Evolutionary conservation across 2,888 invertebrate species (phyloP), one percentile per base, ranked within the genome.

Genomic region (Onchidella celtica): DNA sequence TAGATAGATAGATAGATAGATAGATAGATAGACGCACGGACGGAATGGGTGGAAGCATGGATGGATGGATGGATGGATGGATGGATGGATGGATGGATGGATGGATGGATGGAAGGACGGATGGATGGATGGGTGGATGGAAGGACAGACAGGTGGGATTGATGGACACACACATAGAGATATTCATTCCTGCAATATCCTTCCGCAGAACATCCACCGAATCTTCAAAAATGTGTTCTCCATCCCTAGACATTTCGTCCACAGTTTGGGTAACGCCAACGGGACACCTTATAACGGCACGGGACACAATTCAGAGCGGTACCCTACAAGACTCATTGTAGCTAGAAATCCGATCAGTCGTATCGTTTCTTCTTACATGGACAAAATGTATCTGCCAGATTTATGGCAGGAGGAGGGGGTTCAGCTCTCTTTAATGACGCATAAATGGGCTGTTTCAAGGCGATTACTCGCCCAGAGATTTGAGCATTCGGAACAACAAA

Each of bases 291-390:
- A 73, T 32, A 14, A 24, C 27, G n/a, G 11, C 27, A 2, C 29
- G 4, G 11, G 2, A 9, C 59, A 73, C 32, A 11, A n/a, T 4
- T 32, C 24, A 21, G 14, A 24, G 3, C 11, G 1, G 4, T 73
- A 57, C 34, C 72, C 72, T 14, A 32, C 32, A 14, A n/a, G 75
- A 9, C 82, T 85, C 32, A 84, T 88, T 75, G 86, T 87, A 1
- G 85, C 86, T 0, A 66, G 89, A 4, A 78, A 89, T 61, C 89
- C 89, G 0, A 87, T 86, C 73, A 85, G 87, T 21, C 79, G 88
- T n/a, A 79, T 89, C 32, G 87, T 87, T 84, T 87, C 88, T 11
- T 87, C 85, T 0, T 89, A 87, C 65, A 82, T 89, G 68, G 88
- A 89, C 70, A 89, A 89, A 72, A 74, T 89, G 3, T 78, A 86